Evolutionary conservation across 2,888 invertebrate genomes (phyloP), one percentile per base, ranked within the genome.

Genomic region (Dorcus hopei): DNA sequence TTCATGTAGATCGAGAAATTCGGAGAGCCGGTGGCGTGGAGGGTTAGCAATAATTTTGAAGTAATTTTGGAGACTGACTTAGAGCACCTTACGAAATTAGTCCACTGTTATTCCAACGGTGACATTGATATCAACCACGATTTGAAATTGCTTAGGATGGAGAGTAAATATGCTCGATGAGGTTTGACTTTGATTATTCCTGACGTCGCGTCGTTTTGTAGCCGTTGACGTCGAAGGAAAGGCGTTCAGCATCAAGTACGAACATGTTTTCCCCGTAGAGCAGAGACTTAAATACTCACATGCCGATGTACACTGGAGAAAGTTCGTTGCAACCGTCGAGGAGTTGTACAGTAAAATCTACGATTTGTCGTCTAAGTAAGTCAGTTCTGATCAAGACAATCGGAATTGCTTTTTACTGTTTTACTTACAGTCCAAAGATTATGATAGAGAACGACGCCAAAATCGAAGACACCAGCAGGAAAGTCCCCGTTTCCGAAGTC

Each of bases 21-120:
- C 77, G 93, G 93, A 56, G 84, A 87, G 72, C 85, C 89, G 49
- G 81, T 90, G 56, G 90, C 91, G 33, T 93, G 93, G 93, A 90
- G 87, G 71, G 87, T 87, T 52, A 85, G 87, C 52, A 86, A 89
- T 63, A 85, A 86, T 73, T 84, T 93, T 70, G 88, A 88, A 52
- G 81, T 91, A 64, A 85, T 93, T 61, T 70, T 93, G 56, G 89
- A 88, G 75, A 90, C 90, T 47, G 90, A 92, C 73, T 82, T 91
- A 67, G 87, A 89, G 70, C 85, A 88, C 69, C 83, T 93, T 49
- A 87, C 90, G 61, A 83, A 87, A 66, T 82, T 92, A 62, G 85
- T 89, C 49, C 85, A 87, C 63, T 85, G 87, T 68, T 88, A 90
- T 76, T 85, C 89, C 73, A 85, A 87, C 68, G 87, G 86, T 69